These are phyloP conservation scores for Sinodicranocentrus sp. DNA, from an alignment of 2,888 invertebrate genomes.

Conservation along the genomic window DNA sequence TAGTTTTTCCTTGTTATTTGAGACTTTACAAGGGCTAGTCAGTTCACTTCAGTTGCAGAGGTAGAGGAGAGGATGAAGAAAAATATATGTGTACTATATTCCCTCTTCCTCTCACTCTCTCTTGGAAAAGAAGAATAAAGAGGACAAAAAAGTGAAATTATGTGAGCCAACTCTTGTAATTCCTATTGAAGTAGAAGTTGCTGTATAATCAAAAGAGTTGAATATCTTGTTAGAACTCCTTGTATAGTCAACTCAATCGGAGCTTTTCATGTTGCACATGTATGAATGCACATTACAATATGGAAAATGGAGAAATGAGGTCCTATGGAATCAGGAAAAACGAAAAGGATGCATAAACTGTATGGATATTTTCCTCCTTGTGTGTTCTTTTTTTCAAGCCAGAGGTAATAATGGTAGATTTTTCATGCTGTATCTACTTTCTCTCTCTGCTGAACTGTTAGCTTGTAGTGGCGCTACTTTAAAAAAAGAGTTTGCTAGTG, in stretches of 20 bases:
- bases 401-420: constrained; percentile 8
- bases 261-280: constrained; percentile 27
- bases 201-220: constrained; percentile 58
- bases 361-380: background rate
- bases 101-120: background rate
- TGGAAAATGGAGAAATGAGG: constrained; percentile 12
- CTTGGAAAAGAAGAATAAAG: constrained; percentile 16
- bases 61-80: background rate
- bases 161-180: constrained; percentile 44
- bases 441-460: too few relatives aligned
- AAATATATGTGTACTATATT: background rate
- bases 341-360: too few relatives aligned
- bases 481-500: too few relatives aligned
- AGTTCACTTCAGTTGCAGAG: background rate
- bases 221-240: constrained; percentile 49
- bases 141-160: constrained; percentile 47
- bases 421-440: background rate
- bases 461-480: background rate
- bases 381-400: background rate
- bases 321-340: too few relatives aligned
- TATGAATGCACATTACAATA: constrained; percentile 13
- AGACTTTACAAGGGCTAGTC: background rate
- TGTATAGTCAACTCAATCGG: constrained; percentile 20
- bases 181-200: constrained; percentile 43
- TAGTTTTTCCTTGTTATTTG: constrained; percentile 14